A percentile compares a stretch with the other conserved stretches of the same genome.
Conservation (phyloP, 2,888 invertebrate genomes). For the Cephalotes varians region DNA sequence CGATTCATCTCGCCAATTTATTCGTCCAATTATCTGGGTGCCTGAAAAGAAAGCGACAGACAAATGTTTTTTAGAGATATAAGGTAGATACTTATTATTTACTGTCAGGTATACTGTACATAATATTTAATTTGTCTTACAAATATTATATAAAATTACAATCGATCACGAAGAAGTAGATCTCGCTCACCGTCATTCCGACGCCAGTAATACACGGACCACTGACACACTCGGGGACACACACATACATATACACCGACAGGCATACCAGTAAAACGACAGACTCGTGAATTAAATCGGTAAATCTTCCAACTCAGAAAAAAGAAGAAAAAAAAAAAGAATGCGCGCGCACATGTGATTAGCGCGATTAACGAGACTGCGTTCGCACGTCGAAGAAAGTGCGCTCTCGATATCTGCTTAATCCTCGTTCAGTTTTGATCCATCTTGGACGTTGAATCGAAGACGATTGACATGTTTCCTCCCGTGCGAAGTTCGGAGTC, state of each 20-base stretch:
- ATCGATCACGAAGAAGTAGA: conserved; percentile 82
- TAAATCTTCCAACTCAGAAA: conserved; percentile 60
- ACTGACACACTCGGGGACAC: conserved; percentile 41
- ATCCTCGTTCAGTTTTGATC: conserved; percentile 39
- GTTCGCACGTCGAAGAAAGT: conserved; percentile 36
- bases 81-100: conserved; percentile 84
- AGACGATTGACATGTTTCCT: conserved; percentile 19
- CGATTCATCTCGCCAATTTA: background rate
- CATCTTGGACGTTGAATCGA: background rate
- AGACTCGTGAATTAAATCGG: conserved; percentile 73
- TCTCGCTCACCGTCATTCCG: conserved; percentile 73
- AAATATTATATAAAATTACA: conserved; percentile 86
- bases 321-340: conserved; percentile 39
- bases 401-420: background rate
- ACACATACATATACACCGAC: conserved; percentile 51
- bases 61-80: conserved; percentile 73
- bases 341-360: conserved; percentile 5
- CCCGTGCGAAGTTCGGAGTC: conserved; percentile 4
- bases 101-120: conserved; percentile 82
- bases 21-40: background rate
- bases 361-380: conserved; percentile 18
- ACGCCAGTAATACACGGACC: conserved; percentile 64
- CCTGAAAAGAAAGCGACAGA: background rate
- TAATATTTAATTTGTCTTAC: conserved; percentile 84
- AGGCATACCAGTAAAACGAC: conserved; percentile 64